Percentiles rank a stretch among this genome's conserved stretches.
Evolutionary conservation across 2,113 vertebrate genomes (phyloP).

Genomic region (Perca schrenkii): DNA sequence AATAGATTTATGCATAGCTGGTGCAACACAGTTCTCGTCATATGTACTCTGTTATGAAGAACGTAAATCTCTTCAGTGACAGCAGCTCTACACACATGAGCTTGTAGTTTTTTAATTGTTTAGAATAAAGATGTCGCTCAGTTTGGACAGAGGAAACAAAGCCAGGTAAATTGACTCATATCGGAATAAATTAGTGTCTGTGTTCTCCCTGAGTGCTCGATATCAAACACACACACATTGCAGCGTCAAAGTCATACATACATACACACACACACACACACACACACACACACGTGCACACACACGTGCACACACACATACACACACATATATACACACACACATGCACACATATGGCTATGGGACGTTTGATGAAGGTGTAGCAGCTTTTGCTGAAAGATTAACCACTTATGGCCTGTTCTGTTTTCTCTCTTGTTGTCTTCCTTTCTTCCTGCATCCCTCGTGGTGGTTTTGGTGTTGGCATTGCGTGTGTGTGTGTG

Average conservation of each 20-base stretch:
- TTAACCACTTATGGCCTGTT: conserved; percentile 91
- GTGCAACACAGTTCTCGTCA: neutral
- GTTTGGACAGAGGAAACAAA: neutral
- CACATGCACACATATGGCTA: conserved; percentile 7
- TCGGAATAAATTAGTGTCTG: neutral
- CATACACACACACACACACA: neutral
- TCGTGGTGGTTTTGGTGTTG: conserved; percentile 82
- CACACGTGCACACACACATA: neutral
- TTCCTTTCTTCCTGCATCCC: conserved; percentile 93
- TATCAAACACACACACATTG: neutral
- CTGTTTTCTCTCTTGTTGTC: conserved; percentile 88
- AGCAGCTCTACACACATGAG: neutral
- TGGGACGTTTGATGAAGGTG: conserved; percentile 66
- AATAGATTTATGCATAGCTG: neutral
- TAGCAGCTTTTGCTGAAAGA: conserved; percentile 71
- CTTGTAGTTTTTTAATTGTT: neutral
- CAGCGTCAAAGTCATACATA: neutral
- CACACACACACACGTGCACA: neutral
- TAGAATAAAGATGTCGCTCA: neutral
- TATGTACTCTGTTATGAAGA: neutral
- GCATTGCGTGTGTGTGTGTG: conserved; percentile 39
- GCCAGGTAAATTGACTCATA: neutral
- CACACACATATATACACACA: neutral
- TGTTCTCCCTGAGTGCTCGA: neutral
- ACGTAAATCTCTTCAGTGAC: neutral